Base-by-base conservation (phyloP, 2,113 vertebrate species). In the Opisthocomus hoazin region DNA sequence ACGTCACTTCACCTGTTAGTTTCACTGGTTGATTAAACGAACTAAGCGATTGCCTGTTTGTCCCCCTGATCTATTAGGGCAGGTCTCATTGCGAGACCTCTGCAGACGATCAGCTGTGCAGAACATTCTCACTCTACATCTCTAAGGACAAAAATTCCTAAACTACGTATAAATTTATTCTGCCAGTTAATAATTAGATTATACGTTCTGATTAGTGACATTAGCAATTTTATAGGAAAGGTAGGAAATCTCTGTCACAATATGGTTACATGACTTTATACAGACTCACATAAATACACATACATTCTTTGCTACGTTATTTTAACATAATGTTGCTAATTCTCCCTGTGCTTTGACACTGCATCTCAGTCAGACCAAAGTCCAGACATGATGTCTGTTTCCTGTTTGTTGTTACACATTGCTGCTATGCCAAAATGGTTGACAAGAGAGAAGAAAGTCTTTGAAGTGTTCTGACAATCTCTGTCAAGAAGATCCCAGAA, bases 401-500 rank as follows among this genome's bases (percentile, higher is more conserved):
- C 91, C 89, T 89, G 60, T 46, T 48, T 71, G 69, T 84, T 78
- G 43, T 84, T 95, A 75, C 65, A 71, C 30, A 24, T 75, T 78
- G 56, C 80, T 89, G 79, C 80, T 94, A 21, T 61, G 53, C 80
- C 77, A 96, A 94, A 93, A 96, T 65, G 60, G 93, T 69, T 93
- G 87, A 82, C 46, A 76, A 73, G 58, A 89, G 56, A 88, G 75
- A 89, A 90, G 53, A 79, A 77, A 92, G 63, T n/a, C 71, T 88
- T 96, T 78, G 57, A 96, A 89, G 84, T 76, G 46, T 82, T 91
- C 89, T 87, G 90, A 90, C 86, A 87, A 66, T 53, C 83, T 95
- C 92, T 86, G 85, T 94, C 89, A 92, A 79, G 89, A 96, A 87
- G 89, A 92, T 77, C 81, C 77, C 77, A 89, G 76, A 91, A 88